Evolutionary conservation across 92 coral and sea anemone genomes (phyloP), one percentile per base, ranked within the genome.

Genomic region (Siderastrea siderea): DNA sequence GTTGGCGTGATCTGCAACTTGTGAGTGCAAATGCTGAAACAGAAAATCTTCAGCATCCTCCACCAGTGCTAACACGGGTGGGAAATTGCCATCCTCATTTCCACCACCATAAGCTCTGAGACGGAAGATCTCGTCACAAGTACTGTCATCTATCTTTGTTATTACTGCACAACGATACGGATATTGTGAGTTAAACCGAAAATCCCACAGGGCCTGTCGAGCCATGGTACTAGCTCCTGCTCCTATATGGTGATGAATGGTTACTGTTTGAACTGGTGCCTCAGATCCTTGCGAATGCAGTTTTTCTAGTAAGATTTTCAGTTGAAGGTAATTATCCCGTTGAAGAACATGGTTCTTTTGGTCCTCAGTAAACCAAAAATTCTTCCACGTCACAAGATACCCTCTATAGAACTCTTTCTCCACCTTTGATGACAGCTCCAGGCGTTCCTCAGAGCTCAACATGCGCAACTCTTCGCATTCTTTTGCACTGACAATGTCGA

Each of bases 201-300:
- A 77, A 75, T 84, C 93, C 93, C 93, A 89, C 38, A 89, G 60
- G 8, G 83, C 85, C 70, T 89, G 82, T 65, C 89, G 78, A 54
- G 93, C 68, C 84, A 90, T 88, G 13, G 90, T 90, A 6, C 86
- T 85, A 74, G 86, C 87, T 26, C 93, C 93, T 2, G 93, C 90
- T 74, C 93, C 93, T 2, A 87, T 85, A n/a, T 90, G 90, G 47
- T 90, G 90, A 74, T 79, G 73, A 11, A 90, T 44, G 5, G 84
- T 67, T 5, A 86, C 58, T 17, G 80, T 76, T 19, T 86, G 90
- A 17, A 90, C 90, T 15, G 68, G 92, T 74, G 74, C 88, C 90
- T 15, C 85, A 84, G n/a, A 8, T 86, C 75, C 82, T 50, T 68
- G 68, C 43, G 68, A 79, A 14, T 72, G 52, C 38, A 74, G 0